Evolutionary conservation across 2,888 invertebrate species (phyloP), one percentile per base, ranked within the genome.

Genomic region (Hyles lineata): DNA sequence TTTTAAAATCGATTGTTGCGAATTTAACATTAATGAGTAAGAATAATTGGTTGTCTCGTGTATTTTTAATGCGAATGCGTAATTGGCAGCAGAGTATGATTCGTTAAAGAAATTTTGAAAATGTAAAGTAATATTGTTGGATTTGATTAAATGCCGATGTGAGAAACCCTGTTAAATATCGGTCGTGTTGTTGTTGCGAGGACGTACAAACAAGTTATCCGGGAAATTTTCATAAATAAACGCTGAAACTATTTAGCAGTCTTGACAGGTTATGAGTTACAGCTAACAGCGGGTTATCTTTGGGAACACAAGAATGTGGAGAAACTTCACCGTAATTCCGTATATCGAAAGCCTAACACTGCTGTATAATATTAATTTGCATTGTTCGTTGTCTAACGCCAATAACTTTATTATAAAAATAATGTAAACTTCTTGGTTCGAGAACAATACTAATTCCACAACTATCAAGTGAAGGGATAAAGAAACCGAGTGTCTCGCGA

Each of bases 201-300:
- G 52, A 52, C 50, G 19, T 62, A 62, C 62, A 62, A 29, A 35
- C 9, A 62, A 62, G 19, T 32, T 62, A 32, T 35, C 11, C 17
- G 32, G 35, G 62, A 35, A 35, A 62, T 62, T 62, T 35, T 35
- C 35, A 32, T n/a, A 52, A 52, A 35, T 32, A 35, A 61, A 29
- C 61, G 8, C 62, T 35, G 8, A 62, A 62, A 62, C 62, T 62
- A 62, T 62, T 62, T 35, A 32, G 62, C 8, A 62, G 62, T 62
- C 32, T 62, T 32, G 62, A 62, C 32, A n/a, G 35, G 62, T 62
- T 62, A 62, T 62, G 35, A 62, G 29, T 62, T 62, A 62, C 35
- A 62, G 62, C 62, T n/a, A 8, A 62, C 62, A 62, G 35, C 32
- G 35, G n/a, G 62, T n/a, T 62, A 62, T 35, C 62, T 62, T 62